Conservation (phyloP, 2,888 invertebrate species). For the Drosophila lacicola region DNA sequence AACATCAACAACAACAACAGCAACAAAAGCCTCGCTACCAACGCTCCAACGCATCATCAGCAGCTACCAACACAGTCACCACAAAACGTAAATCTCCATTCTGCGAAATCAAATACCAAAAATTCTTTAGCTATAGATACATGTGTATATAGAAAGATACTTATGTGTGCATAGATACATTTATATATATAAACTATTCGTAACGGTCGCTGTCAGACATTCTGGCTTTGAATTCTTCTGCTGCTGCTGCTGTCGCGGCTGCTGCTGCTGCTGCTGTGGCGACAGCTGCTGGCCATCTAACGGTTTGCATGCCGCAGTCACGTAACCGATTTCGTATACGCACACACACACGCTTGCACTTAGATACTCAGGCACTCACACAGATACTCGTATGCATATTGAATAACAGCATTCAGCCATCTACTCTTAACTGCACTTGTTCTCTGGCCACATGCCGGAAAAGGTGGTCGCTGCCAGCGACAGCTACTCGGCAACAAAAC, state of each 20-base stretch:
- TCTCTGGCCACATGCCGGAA: conserved; percentile 59
- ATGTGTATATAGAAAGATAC: conserved; percentile 5
- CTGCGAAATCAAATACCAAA: conserved; percentile 13
- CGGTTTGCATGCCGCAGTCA: conserved; percentile 66
- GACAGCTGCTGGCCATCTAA: conserved; percentile 75
- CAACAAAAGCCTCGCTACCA: conserved; percentile 38
- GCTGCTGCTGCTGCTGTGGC: conserved; percentile 59
- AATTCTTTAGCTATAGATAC: conserved; percentile 3
- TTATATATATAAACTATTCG: conserved; percentile 31
- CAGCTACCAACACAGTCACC: conserved; percentile 35
- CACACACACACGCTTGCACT: conserved; percentile 24
- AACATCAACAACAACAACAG: conserved; percentile 22
- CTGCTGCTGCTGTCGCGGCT: conserved; percentile 44
- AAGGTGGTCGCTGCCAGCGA: conserved; percentile 46
- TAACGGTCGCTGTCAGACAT: conserved; percentile 46
- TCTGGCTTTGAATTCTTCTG: conserved; percentile 44
- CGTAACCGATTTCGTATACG: conserved; percentile 67
- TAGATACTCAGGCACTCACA: conserved; percentile 25
- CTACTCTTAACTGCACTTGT: conserved; percentile 70
- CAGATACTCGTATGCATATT: conserved; percentile 65
- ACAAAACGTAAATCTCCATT: conserved; percentile 63
- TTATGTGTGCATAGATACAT: conserved; percentile 9
- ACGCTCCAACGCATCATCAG: conserved; percentile 49
- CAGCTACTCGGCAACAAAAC: conserved; percentile 30
- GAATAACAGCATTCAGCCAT: conserved; percentile 66